Percentiles rank a stretch among this genome's conserved stretches.
Evolutionary conservation across 2,797 vertebrate species (phyloP).

Genomic region (Fistularia commersonii): DNA sequence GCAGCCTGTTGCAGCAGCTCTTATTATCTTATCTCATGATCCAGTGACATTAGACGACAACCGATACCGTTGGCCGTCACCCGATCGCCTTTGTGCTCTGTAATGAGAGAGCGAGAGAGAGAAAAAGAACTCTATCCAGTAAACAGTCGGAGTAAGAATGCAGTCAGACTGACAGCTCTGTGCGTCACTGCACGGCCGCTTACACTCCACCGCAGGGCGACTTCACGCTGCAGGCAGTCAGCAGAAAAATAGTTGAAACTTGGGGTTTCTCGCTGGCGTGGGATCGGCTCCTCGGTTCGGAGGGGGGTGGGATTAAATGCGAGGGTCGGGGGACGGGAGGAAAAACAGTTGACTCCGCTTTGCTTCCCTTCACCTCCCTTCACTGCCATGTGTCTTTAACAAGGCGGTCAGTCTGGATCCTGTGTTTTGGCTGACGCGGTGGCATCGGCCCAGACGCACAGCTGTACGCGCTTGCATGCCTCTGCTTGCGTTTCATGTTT

Average conservation of each 20-base stretch:
- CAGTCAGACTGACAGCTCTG: constrained; percentile 30
- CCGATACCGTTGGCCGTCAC: too few relatives aligned
- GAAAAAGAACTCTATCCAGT: too few relatives aligned
- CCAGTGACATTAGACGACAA: too few relatives aligned
- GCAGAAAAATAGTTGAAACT: constrained; percentile 32
- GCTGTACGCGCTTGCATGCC: constrained; percentile 12
- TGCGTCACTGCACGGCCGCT: constrained; percentile 13
- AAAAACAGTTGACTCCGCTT: constrained; percentile 29
- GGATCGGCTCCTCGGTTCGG: constrained; percentile 28
- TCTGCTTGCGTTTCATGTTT: not conserved
- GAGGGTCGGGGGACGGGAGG: constrained; percentile 25
- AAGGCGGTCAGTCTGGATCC: constrained; percentile 37
- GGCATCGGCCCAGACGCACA: constrained; percentile 27
- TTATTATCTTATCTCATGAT: too few relatives aligned
- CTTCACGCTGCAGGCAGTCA: constrained; percentile 24
- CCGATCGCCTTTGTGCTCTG: not conserved
- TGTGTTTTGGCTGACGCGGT: constrained; percentile 40
- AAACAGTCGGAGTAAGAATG: constrained; percentile 10
- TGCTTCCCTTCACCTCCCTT: constrained; percentile 30
- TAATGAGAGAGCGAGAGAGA: too few relatives aligned
- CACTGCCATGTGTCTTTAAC: constrained; percentile 22
- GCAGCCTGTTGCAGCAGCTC: too few relatives aligned
- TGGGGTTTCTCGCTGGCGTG: constrained; percentile 17
- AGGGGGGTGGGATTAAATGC: constrained; percentile 41
- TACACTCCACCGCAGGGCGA: constrained; percentile 20